Evolutionary conservation across 2,888 invertebrate species (phyloP).

Genomic region (Carcina quercana): DNA sequence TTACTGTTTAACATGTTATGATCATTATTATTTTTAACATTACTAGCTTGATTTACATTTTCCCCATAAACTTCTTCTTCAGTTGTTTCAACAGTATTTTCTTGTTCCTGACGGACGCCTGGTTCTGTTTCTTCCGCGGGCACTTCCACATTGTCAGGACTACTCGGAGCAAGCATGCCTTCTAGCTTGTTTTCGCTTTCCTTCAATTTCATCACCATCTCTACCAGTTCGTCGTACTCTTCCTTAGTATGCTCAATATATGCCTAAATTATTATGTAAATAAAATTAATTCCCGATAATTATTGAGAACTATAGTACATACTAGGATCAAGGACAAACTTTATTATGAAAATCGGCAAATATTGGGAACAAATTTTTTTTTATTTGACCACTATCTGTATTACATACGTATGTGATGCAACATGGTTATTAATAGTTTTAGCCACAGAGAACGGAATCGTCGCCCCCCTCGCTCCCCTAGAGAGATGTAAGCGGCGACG

Average conservation of each 20-base stretch:
- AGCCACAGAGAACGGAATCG: too few species aligned
- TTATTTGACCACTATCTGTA: too few species aligned
- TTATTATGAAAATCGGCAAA: too few species aligned
- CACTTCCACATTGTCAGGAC: slow-evolving; percentile 51
- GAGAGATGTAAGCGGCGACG: too few species aligned
- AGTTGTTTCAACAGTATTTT: slow-evolving; percentile 14
- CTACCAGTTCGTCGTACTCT: slow-evolving; percentile 76
- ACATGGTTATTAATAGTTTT: too few species aligned
- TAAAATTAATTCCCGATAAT: slow-evolving; percentile 12
- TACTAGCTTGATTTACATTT: slow-evolving; percentile 24
- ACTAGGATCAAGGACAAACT: neutral
- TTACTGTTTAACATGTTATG: slow-evolving; percentile 33
- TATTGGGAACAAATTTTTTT: too few species aligned
- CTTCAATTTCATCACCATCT: slow-evolving; percentile 79
- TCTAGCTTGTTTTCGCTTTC: slow-evolving; percentile 81
- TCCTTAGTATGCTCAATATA: slow-evolving; percentile 69
- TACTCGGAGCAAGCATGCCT: slow-evolving; percentile 60
- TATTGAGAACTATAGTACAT: neutral
- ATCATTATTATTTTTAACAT: slow-evolving; percentile 36
- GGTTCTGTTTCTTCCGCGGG: slow-evolving; percentile 36
- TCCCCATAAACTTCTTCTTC: too few species aligned
- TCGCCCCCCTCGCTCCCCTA: too few species aligned
- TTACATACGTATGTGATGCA: too few species aligned
- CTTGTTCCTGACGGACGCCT: slow-evolving; percentile 19
- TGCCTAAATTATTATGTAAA: slow-evolving; percentile 66